Evolutionary conservation across 2,113 vertebrate species (phyloP), one percentile per base, ranked within the genome.

Genomic region (Psephotus haematonotus): DNA sequence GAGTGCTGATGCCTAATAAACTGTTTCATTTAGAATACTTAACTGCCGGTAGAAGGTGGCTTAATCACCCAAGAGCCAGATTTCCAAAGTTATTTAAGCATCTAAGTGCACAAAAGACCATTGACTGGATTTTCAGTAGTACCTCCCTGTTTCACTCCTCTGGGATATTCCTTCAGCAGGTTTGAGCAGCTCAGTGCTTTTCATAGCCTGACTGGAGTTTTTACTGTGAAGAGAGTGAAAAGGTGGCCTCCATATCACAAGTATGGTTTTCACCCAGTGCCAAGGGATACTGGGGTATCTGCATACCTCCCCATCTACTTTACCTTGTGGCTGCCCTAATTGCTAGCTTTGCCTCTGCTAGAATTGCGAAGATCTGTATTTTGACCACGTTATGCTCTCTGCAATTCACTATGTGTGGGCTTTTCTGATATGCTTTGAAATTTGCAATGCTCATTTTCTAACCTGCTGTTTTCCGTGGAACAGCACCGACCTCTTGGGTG

Each of bases 61-160:
- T 80, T 92, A 95, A 92, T 92, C 91, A 89, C 87, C 82, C 28
- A 79, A 91, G 37, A 94, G 47, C 8, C 78, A 91, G 65, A 57
- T 91, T 95, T 95, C 92, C 44, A 90, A 82, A 64, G 41, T 65
- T 67, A 33, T 76, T 92, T 91, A 89, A 72, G 62, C 28, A 79
- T 53, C 91, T 64, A 92, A 86, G 71, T 68, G 72, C 81, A 95
- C 77, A 96, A 93, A 97, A 95, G 88, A 35, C 62, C 83, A 89
- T 72, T 97, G 88, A 97, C 6, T 0, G 0, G 29, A 55, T 55
- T 95, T 93, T 64, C 81, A 89, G 86, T 68, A 81, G 83, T 59
- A 49, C 80, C 33, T 87, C 69, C 39, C 43, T 47, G 43, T 84
- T 95, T 44, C 62, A 23, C 20, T 93, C 77, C 57, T 65, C 62